A percentile compares a stretch with the other conserved stretches of the same genome.
Conservation (phyloP, 2,888 invertebrate genomes). For the Drosophila picticornis region DNA sequence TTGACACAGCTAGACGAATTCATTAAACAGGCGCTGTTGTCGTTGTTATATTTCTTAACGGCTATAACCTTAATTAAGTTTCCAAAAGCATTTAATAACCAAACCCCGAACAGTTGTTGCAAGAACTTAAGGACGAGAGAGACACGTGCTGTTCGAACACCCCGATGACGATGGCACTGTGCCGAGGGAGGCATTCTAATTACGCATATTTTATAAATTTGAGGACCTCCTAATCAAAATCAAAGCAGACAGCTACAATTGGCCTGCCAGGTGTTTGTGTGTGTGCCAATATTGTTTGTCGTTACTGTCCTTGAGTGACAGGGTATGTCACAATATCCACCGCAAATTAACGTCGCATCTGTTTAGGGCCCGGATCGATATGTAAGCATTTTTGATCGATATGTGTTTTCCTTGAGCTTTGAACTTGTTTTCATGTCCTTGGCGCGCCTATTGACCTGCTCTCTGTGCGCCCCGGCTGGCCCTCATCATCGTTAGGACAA, state of each 20-base stretch:
- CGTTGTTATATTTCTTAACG: conserved; percentile 32
- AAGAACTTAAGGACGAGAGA: conserved; percentile 56
- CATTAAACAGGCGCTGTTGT: conserved; percentile 30
- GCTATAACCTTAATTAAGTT: conserved; percentile 73
- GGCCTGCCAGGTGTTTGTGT: conserved; percentile 5
- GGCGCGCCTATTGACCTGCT: conserved; percentile 54
- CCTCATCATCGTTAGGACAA: conserved; percentile 14
- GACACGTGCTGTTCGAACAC: conserved; percentile 51
- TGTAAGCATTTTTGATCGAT: conserved; percentile 54
- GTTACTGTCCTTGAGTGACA: conserved; percentile 57
- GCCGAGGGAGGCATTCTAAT: conserved; percentile 39
- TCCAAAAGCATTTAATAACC: conserved; percentile 73
- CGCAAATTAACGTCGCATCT: conserved; percentile 73
- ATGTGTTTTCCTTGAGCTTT: conserved; percentile 70
- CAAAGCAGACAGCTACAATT: conserved; percentile 7
- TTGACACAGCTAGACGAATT: conserved; percentile 44
- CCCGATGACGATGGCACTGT: conserved; percentile 23
- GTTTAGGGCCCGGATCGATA: conserved; percentile 65
- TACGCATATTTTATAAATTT: conserved; percentile 55
- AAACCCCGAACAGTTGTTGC: conserved; percentile 26
- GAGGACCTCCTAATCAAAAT: conserved; percentile 31
- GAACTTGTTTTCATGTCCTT: conserved; percentile 74
- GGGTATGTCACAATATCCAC: conserved; percentile 58
- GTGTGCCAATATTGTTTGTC: conserved; percentile 51
- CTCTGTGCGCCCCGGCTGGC: background rate